Evolutionary conservation across 2,888 invertebrate species (phyloP), one percentile per base, ranked within the genome.

Genomic region (Lepidochitona cinerea): DNA sequence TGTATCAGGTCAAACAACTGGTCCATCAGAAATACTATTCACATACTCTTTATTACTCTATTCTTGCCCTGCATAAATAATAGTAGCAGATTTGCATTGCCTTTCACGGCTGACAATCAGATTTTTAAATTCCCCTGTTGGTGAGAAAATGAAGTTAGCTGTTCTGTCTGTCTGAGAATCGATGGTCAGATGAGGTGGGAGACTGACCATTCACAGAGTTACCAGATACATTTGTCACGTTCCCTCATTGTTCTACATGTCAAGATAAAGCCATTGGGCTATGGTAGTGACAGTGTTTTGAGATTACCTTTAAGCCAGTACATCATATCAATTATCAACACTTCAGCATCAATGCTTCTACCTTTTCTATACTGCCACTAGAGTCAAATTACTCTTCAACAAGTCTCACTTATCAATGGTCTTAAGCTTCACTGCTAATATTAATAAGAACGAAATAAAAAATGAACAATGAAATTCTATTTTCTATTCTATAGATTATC

Each of bases 261-360:
- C 59, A 59, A 29, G 59, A 59, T 59, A 59, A 59, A 59, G 32
- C 26, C 23, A 29, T 59, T 32, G 59, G 59, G 59, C 49, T 4
- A 23, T 18, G 59, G 14, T 59, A 23, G 26, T 18, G 59, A 26
- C 32, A 18, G 12, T 29, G 59, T 59, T 59, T 59, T 26, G 23
- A 4, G 59, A 59, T 59, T 26, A 59, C 29, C 32, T 14, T 32
- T 14, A 18, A 4, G 1, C 4, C 32, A 2, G 23, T 29, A 59
- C 59, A 59, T 59, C 26, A 32, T 59, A 59, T 59, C 32, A 59
- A 59, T 59, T 59, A 59, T 59, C 59, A 59, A 14, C 23, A 59
- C 32, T 59, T 59, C 59, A 26, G 59, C 23, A 14, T 29, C 59
- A 59, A 7, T 59, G 59, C 7, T 29, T 29, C 23, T 18, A 41